Conservation (phyloP, 2,113 vertebrate genomes). For the Patagioenas fasciata region DNA sequence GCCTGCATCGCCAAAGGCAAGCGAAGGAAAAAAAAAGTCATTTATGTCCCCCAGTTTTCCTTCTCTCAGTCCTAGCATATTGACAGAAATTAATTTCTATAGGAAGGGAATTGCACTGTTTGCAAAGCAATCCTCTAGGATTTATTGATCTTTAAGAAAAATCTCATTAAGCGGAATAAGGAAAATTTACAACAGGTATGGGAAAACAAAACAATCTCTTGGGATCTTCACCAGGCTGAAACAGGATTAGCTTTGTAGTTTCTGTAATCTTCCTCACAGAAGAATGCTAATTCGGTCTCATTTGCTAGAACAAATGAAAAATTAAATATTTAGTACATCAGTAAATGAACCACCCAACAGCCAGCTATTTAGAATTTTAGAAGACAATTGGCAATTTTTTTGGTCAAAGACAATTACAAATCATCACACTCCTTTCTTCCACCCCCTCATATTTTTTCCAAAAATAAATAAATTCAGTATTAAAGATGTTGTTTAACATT, state of each 20-base stretch:
- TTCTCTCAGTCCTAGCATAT: not conserved
- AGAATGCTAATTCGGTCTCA: slow-evolving; percentile 94
- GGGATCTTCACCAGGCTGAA: slow-evolving; percentile 75
- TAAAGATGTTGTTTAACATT: not conserved
- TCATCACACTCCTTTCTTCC: not conserved
- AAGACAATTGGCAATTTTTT: not conserved
- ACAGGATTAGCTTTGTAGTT: slow-evolving; percentile 87
- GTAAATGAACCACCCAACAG: slow-evolving; percentile 8
- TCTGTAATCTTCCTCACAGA: slow-evolving; percentile 87
- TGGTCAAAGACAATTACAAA: not conserved
- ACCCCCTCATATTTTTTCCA: not conserved
- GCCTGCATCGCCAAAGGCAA: not conserved
- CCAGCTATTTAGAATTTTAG: not conserved
- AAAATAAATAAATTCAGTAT: not conserved
- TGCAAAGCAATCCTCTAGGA: slow-evolving; percentile 64
- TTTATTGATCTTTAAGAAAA: slow-evolving; percentile 76
- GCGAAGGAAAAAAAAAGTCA: not conserved
- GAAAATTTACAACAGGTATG: slow-evolving; percentile 64
- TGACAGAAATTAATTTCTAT: slow-evolving; percentile 52
- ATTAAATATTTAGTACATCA: slow-evolving; percentile 46
- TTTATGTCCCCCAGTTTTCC: not conserved
- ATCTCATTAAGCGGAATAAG: slow-evolving; percentile 67
- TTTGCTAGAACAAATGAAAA: slow-evolving; percentile 77
- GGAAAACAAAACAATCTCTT: slow-evolving; percentile 54
- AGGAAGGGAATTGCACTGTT: slow-evolving; percentile 40